Base-by-base conservation (phyloP, 30 jellyfish, hydroid and myxozoan species). In the Cassiopea andromeda region DNA sequence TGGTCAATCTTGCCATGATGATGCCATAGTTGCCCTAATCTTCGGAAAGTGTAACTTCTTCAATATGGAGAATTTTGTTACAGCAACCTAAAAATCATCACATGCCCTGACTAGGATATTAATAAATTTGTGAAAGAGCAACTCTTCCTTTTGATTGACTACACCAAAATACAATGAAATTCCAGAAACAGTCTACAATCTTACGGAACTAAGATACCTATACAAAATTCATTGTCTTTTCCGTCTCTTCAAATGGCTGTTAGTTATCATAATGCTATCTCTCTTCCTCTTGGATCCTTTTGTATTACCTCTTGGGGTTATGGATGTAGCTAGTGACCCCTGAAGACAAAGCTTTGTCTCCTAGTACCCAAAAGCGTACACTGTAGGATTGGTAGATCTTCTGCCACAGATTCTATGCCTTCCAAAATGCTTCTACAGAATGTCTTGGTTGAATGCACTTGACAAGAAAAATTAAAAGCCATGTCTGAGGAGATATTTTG, bases 381-480 rank as follows among this genome's bases (percentile, higher is more conserved):
- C n/a, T n/a, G n/a, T n/a, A n/a, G n/a, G n/a, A n/a, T n/a, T n/a
- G n/a, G n/a, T n/a, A n/a, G n/a, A 46, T 27, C 89, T 27, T n/a
- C 89, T 15, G 27, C 67, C 89, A 16, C 18, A 46, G 19, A 46
- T 46, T 46, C 80, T 59, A 16, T 59, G 82, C 64, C 82, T 60
- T 9, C 82, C 81, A 60, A 81, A 59, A 76, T 59, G 81, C 70
- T 81, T n/a, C 69, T 81, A 61, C 60, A 59, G 10, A 58, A 80
- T n/a, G 82, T 38, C 89, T 60, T 49, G 89, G 78, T 50, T 49
- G 2, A 59, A 57, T 44, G 58, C 18, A 75, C 81, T 80, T 27
- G 69, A 27, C 48, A 81, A 38, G 15, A 19, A 80, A 54, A 9
- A 60, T 1, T 8, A 1, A 1, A 81, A 59, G 57, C 83, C 57